Conservation (phyloP, 2,797 vertebrate species). For the Gila robusta region DNA sequence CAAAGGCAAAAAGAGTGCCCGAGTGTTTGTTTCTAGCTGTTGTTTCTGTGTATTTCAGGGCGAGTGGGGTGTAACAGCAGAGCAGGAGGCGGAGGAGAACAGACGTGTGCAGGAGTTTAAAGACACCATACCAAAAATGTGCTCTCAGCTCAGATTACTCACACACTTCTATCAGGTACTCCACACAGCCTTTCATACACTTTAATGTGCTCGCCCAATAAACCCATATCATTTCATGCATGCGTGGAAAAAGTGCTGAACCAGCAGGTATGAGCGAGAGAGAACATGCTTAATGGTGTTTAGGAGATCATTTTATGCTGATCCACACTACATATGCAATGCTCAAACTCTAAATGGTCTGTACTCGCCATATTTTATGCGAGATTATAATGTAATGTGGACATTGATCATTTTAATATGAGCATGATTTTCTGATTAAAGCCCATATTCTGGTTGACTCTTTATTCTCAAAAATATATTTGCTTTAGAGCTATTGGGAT, state of each 20-base stretch:
- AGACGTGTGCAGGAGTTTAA: conserved; percentile 89
- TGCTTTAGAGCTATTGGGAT: background rate
- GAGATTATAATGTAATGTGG: background rate
- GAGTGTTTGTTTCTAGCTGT: background rate
- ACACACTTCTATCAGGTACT: conserved; percentile 97
- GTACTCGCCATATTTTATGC: background rate
- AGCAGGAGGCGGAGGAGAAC: conserved; percentile 89
- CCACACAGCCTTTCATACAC: background rate
- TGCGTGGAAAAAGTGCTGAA: background rate
- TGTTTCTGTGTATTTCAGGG: conserved; percentile 77
- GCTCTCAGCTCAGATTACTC: conserved; percentile 91
- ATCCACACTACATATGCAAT: background rate
- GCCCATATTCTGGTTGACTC: background rate
- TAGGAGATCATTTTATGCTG: conserved; percentile 26
- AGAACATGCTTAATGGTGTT: conserved; percentile 16
- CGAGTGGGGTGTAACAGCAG: conserved; percentile 92
- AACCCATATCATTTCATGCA: background rate
- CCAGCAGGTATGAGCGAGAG: background rate
- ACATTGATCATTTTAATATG: background rate
- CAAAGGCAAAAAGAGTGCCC: background rate
- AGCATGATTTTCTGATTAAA: background rate
- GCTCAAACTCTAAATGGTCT: conserved; percentile 10
- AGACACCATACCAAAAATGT: conserved; percentile 94
- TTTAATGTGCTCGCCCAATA: background rate
- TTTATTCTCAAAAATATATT: background rate